A percentile compares a stretch with the other conserved stretches of the same genome.
Conservation (phyloP, 2,797 vertebrate genomes). For the Epinephelus awoara region DNA sequence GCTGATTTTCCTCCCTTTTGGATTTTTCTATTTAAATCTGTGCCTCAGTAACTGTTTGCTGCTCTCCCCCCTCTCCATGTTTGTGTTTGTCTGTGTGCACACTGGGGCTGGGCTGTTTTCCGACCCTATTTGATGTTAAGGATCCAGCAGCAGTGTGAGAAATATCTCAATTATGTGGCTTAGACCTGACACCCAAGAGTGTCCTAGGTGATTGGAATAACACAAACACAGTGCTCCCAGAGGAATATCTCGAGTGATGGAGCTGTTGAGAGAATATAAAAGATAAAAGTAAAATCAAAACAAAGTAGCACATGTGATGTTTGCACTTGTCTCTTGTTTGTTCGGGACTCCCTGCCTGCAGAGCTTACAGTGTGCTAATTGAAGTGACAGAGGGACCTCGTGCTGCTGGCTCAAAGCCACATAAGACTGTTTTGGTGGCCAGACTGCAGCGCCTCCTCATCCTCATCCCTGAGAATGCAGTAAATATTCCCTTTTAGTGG, state of each 20-base stretch:
- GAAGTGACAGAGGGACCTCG: slow-evolving; percentile 75
- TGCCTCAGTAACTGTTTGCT: slow-evolving; percentile 20
- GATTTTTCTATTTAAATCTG: slow-evolving; percentile 46
- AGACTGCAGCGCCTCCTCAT: slow-evolving; percentile 43
- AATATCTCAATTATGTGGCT: slow-evolving; percentile 26
- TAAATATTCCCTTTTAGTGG: slow-evolving; percentile 55
- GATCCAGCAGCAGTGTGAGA: slow-evolving; percentile 34
- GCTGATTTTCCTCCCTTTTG: slow-evolving; percentile 10
- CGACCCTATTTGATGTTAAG: slow-evolving; percentile 20
- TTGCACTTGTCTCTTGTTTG: slow-evolving; percentile 60
- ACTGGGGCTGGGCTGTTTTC: slow-evolving; percentile 5
- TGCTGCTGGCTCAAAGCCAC: slow-evolving; percentile 69
- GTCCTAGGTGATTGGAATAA: slow-evolving; percentile 25
- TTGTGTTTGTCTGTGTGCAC: slow-evolving; percentile 7
- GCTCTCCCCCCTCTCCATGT: neutral
- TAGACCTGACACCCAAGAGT: neutral
- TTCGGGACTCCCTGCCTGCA: slow-evolving; percentile 57
- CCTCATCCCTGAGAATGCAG: slow-evolving; percentile 32
- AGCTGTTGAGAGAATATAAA: neutral
- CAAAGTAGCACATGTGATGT: slow-evolving; percentile 29
- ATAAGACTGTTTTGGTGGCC: slow-evolving; percentile 48
- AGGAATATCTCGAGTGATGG: slow-evolving; percentile 5
- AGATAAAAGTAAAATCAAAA: slow-evolving; percentile 3
- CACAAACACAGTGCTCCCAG: slow-evolving; percentile 2
- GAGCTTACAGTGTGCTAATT: slow-evolving; percentile 70